Conservation (phyloP, 2,113 vertebrate species). For the Etia nguti region DNA sequence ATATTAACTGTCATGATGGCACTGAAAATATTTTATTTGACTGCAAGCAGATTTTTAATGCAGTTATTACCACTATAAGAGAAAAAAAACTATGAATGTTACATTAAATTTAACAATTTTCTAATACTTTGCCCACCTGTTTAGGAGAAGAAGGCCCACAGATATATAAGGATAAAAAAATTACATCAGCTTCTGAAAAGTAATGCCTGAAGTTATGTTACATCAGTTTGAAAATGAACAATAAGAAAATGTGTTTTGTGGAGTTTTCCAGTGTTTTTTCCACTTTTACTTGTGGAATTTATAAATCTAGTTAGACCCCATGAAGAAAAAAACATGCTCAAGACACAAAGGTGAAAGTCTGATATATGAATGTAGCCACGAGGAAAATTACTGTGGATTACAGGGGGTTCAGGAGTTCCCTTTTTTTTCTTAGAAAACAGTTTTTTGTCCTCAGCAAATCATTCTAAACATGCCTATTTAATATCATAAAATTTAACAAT, state of each 20-base stretch:
- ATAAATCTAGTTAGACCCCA: not conserved
- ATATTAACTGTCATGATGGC: not conserved
- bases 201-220: not conserved
- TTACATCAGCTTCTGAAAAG: not conserved
- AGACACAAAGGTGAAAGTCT: not conserved
- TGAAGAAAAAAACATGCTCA: not conserved
- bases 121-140: not conserved
- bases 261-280: not conserved
- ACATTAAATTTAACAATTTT: not conserved
- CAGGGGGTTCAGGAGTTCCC: accelerated
- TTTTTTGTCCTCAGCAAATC: not conserved
- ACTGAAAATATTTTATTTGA: not conserved
- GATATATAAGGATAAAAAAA: not conserved
- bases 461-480: not conserved
- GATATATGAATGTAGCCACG: not conserved
- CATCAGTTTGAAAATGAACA: not conserved
- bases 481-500: not conserved
- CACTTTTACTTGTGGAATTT: not conserved
- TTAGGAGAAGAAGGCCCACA: not conserved
- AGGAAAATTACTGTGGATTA: not conserved
- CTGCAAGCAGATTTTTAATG: not conserved
- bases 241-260: not conserved
- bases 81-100: not conserved
- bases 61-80: not conserved
- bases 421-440: accelerated